These are phyloP conservation scores for Heteromurus nitidus DNA, from an alignment of 2,888 invertebrate genomes.

Conservation along the genomic window DNA sequence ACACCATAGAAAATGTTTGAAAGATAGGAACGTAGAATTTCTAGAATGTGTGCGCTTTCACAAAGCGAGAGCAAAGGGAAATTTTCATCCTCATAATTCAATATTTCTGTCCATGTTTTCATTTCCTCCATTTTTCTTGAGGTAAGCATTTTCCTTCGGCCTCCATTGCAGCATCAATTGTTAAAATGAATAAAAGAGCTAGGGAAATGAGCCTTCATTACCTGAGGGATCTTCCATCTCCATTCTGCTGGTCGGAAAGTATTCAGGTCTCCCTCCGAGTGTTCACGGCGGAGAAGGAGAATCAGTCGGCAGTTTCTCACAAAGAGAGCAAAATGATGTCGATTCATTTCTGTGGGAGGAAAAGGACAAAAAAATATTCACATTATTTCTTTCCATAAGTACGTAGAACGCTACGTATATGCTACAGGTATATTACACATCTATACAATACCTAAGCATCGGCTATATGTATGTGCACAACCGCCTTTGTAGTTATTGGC, in stretches of 20 bases:
- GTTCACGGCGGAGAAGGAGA: constrained; percentile 91
- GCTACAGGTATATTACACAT: constrained; percentile 23
- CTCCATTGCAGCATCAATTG: constrained; percentile 52
- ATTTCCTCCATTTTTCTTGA: constrained; percentile 54
- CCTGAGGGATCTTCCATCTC: constrained; percentile 97
- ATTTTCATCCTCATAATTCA: constrained; percentile 27
- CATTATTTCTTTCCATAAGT: constrained; percentile 46
- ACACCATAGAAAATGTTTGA: too few relatives aligned
- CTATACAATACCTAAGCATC: too few relatives aligned
- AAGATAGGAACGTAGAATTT: too few relatives aligned
- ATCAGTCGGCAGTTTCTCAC: constrained; percentile 98
- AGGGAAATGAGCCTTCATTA: constrained; percentile 75
- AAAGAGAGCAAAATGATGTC: constrained; percentile 98
- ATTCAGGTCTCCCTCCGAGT: constrained; percentile 92
- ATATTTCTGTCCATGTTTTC: constrained; percentile 49
- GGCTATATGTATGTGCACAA: too few relatives aligned
- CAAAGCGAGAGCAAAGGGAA: constrained; percentile 5
- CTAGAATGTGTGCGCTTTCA: too few relatives aligned
- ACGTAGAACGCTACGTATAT: constrained; percentile 25
- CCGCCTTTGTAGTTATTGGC: too few relatives aligned
- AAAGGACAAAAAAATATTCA: constrained; percentile 58
- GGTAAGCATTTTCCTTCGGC: constrained; percentile 45
- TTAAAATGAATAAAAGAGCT: constrained; percentile 53
- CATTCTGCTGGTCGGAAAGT: constrained; percentile 98
- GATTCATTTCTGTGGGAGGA: constrained; percentile 90